Conservation (phyloP, 2,113 vertebrate genomes). For the Tyrannus savana region DNA sequence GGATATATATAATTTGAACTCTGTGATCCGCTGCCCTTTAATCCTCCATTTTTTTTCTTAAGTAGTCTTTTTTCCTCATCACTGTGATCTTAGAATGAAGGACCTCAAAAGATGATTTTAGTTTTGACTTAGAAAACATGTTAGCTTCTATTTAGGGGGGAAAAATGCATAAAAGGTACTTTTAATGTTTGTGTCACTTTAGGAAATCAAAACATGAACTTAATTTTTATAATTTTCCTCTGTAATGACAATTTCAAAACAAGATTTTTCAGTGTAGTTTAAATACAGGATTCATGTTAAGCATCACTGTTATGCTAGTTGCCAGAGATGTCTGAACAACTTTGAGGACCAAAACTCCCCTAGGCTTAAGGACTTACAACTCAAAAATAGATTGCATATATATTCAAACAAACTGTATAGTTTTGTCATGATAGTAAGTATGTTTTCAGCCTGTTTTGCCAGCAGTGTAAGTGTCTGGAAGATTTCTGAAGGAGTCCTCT, state of each 20-base stretch:
- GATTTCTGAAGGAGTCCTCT: not conserved
- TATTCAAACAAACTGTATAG: not conserved
- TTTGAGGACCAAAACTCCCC: not conserved
- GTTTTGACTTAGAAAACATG: not conserved
- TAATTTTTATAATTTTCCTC: not conserved
- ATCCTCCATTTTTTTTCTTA: not conserved
- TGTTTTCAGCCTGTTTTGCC: not conserved
- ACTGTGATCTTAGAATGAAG: not conserved
- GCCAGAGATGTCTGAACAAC: not conserved
- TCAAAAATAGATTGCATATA: not conserved
- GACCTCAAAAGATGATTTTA: not conserved
- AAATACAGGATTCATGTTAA: not conserved
- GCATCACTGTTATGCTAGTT: not conserved
- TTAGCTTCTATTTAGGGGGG: not conserved
- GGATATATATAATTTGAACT: conserved; percentile 9
- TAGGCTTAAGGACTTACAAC: not conserved
- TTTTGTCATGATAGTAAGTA: not conserved
- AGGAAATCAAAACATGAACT: not conserved
- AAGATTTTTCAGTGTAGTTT: not conserved
- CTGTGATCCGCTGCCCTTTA: conserved; percentile 3
- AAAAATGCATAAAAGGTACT: not conserved
- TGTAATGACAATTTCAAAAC: not conserved
- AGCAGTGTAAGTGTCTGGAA: not conserved
- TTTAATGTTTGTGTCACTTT: not conserved
- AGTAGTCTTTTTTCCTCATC: not conserved